These are phyloP conservation scores for Papilio glaucus DNA, from an alignment of 1,140 invertebrate species.

Conservation along the genomic window DNA sequence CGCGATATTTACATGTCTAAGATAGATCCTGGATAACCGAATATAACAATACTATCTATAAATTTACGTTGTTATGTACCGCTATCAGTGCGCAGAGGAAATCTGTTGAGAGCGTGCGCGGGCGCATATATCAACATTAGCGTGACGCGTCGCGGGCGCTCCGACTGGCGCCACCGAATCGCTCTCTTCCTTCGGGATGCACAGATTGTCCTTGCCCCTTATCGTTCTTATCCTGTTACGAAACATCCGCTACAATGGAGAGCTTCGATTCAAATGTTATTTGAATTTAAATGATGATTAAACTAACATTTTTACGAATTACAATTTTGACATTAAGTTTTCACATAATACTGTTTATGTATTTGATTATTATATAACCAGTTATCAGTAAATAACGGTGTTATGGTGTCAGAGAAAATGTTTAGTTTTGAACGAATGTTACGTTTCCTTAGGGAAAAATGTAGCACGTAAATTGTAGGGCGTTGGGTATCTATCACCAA, in stretches of 20 bases:
- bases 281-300: background rate
- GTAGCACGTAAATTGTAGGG: too few species aligned
- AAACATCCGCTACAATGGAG: slow-evolving; percentile 43
- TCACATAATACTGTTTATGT: background rate
- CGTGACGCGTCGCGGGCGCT: slow-evolving; percentile 40
- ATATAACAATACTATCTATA: background rate
- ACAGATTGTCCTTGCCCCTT: slow-evolving; percentile 63
- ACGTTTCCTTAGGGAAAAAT: too few species aligned
- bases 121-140: slow-evolving; percentile 41
- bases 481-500: too few species aligned
- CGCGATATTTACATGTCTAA: too few species aligned
- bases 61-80: background rate
- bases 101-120: slow-evolving; percentile 26
- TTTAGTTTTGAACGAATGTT: too few species aligned
- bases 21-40: too few species aligned
- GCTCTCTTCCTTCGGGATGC: slow-evolving; percentile 62
- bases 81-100: slow-evolving; percentile 12
- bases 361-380: background rate
- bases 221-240: slow-evolving; percentile 60
- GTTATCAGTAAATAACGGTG: background rate
- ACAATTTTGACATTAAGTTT: too few species aligned
- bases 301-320: background rate
- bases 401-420: slow-evolving; percentile 23
- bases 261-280: slow-evolving; percentile 20
- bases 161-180: slow-evolving; percentile 66